Conservation (phyloP, 2,888 invertebrate genomes). For the Proisotoma minuta region DNA sequence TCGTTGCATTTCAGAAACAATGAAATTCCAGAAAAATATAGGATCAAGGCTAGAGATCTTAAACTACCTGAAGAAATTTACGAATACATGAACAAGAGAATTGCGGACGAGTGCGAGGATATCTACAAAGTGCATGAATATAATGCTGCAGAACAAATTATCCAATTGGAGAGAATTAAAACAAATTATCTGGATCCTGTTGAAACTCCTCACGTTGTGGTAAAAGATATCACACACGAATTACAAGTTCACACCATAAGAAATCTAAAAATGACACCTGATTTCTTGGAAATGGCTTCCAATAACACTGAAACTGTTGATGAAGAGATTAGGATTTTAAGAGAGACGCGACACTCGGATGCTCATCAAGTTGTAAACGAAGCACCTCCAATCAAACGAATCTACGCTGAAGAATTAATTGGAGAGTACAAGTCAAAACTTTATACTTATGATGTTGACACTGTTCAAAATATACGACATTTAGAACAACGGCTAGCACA, state of each 20-base stretch:
- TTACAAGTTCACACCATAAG: slow-evolving; percentile 58
- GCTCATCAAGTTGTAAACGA: slow-evolving; percentile 8
- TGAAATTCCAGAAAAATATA: slow-evolving; percentile 59
- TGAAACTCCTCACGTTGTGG: slow-evolving; percentile 61
- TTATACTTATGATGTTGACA: slow-evolving; percentile 39
- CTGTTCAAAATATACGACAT: slow-evolving; percentile 54
- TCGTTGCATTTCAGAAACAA: slow-evolving; percentile 55
- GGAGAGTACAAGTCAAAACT: slow-evolving; percentile 51
- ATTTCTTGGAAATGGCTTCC: slow-evolving; percentile 57
- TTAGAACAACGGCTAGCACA: slow-evolving; percentile 56
- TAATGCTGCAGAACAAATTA: slow-evolving; percentile 64
- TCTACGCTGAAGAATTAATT: slow-evolving; percentile 44
- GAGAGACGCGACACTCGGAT: not conserved
- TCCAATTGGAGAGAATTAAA: slow-evolving; percentile 61
- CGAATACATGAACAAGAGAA: slow-evolving; percentile 55
- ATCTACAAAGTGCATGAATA: slow-evolving; percentile 64
- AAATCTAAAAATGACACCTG: slow-evolving; percentile 60
- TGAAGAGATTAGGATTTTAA: slow-evolving; percentile 49
- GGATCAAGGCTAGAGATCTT: slow-evolving; percentile 59
- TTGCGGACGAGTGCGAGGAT: slow-evolving; percentile 61
- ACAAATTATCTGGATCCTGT: slow-evolving; percentile 64
- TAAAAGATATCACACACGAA: slow-evolving; percentile 55
- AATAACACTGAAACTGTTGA: slow-evolving; percentile 60
- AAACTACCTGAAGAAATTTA: slow-evolving; percentile 65
- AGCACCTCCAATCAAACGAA: slow-evolving; percentile 18